Base-by-base conservation (phyloP, 1,140 invertebrate genomes). In the Acromyrmex charruanus region DNA sequence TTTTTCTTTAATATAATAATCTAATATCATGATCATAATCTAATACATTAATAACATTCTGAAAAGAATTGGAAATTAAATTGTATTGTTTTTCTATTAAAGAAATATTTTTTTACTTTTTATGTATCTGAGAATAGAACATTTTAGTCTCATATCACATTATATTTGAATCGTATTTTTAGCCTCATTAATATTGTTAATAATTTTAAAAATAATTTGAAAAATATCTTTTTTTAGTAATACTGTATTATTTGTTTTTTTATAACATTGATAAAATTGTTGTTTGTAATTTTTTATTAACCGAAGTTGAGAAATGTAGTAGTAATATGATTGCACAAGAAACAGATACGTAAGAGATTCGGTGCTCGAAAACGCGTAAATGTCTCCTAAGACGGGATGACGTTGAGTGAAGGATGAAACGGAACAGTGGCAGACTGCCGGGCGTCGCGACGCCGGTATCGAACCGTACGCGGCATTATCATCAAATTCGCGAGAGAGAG, bases 381-480 rank as follows among this genome's bases (percentile, higher is more conserved):
- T 14, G 65, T 55, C 28, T 55, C 12, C 58, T 31, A 71, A 71
- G 65, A 81, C 77, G n/a, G 14, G 63, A 69, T 79, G 80, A 84
- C 89, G 86, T 87, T 87, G 87, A 75, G 77, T 87, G 89, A 90
- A 91, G 87, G 87, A 92, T 77, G 88, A 79, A 93, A 89, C 72
- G 85, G 90, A 87, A 87, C 82, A 93, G 92, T 93, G 92, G 93
- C 93, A 94, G 94, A 94, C 94, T 94, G 94, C 93, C 93, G 93
- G 94, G 94, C 93, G 93, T 94, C 94, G 92, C 92, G 92, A 93
- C 92, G 93, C 88, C 86, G 91, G 87, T 94, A 94, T 94, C 91
- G 92, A 92, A 92, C 89, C 90, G 89, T 90, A 90, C 89, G 88
- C 71, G 86, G 88, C 69, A 87, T 92, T 93, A 92, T 93, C 92